phyloP scores from a whole-genome alignment of 2,888 invertebrate genomes.

The Lymantria monacha region DNA sequence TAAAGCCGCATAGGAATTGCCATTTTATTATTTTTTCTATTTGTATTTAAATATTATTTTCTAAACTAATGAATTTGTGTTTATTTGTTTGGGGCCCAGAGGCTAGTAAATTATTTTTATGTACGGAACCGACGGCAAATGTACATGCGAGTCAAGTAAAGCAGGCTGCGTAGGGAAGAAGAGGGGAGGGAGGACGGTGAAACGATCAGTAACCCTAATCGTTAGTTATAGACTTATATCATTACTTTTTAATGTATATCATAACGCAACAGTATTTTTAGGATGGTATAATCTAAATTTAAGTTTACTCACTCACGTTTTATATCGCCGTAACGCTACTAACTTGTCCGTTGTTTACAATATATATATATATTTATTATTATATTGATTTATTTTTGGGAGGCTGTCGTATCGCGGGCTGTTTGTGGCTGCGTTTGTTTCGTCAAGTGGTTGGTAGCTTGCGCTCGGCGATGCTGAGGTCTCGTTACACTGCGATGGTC shows the following conservation, averaged over 20 bases:
- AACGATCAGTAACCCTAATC: constrained; percentile 46
- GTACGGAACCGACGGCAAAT: constrained; percentile 34
- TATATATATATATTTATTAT: too few species aligned
- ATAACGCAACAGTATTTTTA: constrained; percentile 79
- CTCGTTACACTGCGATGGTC: constrained; percentile 3
- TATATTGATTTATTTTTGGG: constrained; percentile 32
- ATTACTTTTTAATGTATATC: constrained; percentile 77
- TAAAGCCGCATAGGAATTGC: constrained; percentile 19
- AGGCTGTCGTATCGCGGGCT: constrained; percentile 36
- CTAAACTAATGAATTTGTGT: constrained; percentile 5
- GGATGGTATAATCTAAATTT: constrained; percentile 73
- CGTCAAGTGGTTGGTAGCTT: constrained; percentile 32
- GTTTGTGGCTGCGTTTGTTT: constrained; percentile 34
- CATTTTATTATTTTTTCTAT: constrained; percentile 16
- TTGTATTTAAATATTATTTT: constrained; percentile 12
- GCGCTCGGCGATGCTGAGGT: constrained; percentile 28
- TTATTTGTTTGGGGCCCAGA: constrained; percentile 16
- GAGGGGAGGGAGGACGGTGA: constrained; percentile 25
- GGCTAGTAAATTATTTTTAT: constrained; percentile 24
- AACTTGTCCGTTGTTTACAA: constrained; percentile 40
- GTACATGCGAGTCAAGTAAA: constrained; percentile 19
- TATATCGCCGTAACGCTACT: constrained; percentile 51
- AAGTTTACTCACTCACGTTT: constrained; percentile 56
- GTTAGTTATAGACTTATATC: constrained; percentile 76
- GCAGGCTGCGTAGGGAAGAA: constrained; percentile 37